phyloP scores from a whole-genome alignment of 2,113 vertebrate genomes.

The Nothobranchius kuhntae region DNA sequence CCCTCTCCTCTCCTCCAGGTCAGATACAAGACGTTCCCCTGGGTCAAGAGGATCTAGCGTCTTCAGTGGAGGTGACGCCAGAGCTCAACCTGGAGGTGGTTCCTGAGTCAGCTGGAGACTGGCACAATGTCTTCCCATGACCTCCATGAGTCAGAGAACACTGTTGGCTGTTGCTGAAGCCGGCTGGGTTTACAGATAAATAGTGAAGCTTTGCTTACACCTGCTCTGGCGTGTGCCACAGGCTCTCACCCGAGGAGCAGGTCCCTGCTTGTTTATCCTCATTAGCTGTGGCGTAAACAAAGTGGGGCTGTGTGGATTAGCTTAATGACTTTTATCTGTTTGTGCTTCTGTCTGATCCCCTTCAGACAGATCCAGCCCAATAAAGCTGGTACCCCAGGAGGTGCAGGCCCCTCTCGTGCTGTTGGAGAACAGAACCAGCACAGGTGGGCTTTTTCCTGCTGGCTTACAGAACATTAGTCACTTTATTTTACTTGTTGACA shows the following conservation, averaged over 20 bases:
- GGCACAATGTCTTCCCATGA: constrained; percentile 69
- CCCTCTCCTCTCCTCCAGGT: constrained; percentile 35
- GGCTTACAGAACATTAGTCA: constrained; percentile 4
- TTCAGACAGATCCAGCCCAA: constrained; percentile 36
- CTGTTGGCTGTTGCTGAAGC: background rate
- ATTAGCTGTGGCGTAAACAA: background rate
- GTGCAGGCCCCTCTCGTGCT: background rate
- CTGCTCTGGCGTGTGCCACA: too few species aligned
- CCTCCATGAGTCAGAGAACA: background rate
- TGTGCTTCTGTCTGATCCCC: constrained; percentile 24
- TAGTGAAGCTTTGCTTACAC: too few species aligned
- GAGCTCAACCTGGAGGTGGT: constrained; percentile 74
- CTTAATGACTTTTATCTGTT: constrained; percentile 33
- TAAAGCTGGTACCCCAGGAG: constrained; percentile 25
- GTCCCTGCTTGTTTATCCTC: too few species aligned
- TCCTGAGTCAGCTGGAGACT: constrained; percentile 63
- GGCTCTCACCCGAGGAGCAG: too few species aligned
- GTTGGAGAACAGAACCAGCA: constrained; percentile 5
- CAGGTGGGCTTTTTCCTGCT: constrained; percentile 2
- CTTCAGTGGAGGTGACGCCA: constrained; percentile 54
- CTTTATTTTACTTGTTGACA: constrained; percentile 37
- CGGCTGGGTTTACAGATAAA: too few species aligned
- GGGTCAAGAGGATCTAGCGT: constrained; percentile 37
- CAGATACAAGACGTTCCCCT: constrained; percentile 63
- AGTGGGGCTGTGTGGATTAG: constrained; percentile 42